Base-by-base conservation (phyloP, 2,888 invertebrate genomes). In the Eucriotettix oculatus region DNA sequence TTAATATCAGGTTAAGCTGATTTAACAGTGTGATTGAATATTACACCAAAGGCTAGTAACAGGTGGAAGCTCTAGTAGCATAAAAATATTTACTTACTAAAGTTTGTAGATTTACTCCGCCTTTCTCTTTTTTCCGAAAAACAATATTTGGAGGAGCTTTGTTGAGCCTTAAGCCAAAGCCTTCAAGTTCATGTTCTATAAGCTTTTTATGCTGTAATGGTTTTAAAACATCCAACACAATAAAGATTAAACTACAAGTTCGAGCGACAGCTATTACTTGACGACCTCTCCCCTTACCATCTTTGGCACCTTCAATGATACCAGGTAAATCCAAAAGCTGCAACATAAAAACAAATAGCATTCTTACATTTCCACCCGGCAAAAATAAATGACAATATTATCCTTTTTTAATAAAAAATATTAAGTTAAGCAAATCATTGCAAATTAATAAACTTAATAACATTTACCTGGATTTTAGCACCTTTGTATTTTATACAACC, bases 221-320 rank as follows among this genome's bases (percentile, higher is more conserved):
- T 72, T 99, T 99, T 42, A 99, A 77, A 0, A 98, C 98, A 71
- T 99, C 99, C 59, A 99, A 78, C 0, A 98, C 93, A 71, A 99
- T 95, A 73, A 98, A 97, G 67, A 99, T 93, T 44, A 99, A 81
- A 71, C 94, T 93, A 75, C 98, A 99, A 0, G 99, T 99, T 60
- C 99, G 80, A 0, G 99, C 99, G 0, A 99, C 99, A 1, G 99
- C 98, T 68, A 99, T 99, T 7, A 98, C 98, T 75, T 99, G 98
- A 64, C 97, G 82, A 79, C 98, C 98, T 74, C 98, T 79, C 79
- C 98, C 98, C 74, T 99, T 99, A 64, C 99, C 99, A 72, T 99
- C 99, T 72, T 99, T 99, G 0, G 99, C 99, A 64, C 99, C 99
- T 77, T 99, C 99, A 68, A 99, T 99, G 73, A 99, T 99, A 76